Conservation (phyloP, 2,888 invertebrate species). For the Epinotia nisella region DNA sequence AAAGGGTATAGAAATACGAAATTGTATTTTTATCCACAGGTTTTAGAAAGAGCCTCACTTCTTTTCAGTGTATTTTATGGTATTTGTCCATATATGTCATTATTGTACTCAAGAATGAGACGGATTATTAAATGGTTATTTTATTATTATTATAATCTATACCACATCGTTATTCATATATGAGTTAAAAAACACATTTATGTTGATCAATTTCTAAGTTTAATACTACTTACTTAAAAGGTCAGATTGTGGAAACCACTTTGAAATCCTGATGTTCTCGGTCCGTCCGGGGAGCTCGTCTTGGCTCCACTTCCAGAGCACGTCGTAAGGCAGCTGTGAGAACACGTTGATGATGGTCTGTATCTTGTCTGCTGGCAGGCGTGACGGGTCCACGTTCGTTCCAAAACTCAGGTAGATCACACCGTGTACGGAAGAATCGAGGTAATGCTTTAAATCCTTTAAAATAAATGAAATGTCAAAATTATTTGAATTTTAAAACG, state of each 20-base stretch:
- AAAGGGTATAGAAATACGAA: too few relatives aligned
- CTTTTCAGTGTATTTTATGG: too few relatives aligned
- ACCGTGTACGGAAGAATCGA: slow-evolving; percentile 68
- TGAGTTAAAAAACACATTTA: too few relatives aligned
- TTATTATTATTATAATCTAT: too few relatives aligned
- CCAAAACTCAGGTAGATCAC: slow-evolving; percentile 77
- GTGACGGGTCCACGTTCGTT: slow-evolving; percentile 62
- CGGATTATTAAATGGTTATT: too few relatives aligned
- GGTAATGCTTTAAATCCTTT: slow-evolving; percentile 63
- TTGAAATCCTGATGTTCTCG: slow-evolving; percentile 57
- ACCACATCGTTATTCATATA: too few relatives aligned
- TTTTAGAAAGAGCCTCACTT: too few relatives aligned
- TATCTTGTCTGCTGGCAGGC: slow-evolving; percentile 60
- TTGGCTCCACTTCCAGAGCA: slow-evolving; percentile 71
- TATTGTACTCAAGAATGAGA: too few relatives aligned
- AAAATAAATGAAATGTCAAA: background rate
- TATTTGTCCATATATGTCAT: too few relatives aligned
- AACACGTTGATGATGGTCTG: slow-evolving; percentile 63
- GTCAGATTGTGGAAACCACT: slow-evolving; percentile 15
- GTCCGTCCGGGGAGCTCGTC: slow-evolving; percentile 57
- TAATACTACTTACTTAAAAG: slow-evolving; percentile 9
- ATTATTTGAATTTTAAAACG: too few relatives aligned
- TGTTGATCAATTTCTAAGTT: too few relatives aligned
- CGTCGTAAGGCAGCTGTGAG: slow-evolving; percentile 65
- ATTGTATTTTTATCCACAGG: too few relatives aligned